phyloP scores from a whole-genome alignment of 2,797 vertebrate species.

The Muraenolepis orangiensis region DNA sequence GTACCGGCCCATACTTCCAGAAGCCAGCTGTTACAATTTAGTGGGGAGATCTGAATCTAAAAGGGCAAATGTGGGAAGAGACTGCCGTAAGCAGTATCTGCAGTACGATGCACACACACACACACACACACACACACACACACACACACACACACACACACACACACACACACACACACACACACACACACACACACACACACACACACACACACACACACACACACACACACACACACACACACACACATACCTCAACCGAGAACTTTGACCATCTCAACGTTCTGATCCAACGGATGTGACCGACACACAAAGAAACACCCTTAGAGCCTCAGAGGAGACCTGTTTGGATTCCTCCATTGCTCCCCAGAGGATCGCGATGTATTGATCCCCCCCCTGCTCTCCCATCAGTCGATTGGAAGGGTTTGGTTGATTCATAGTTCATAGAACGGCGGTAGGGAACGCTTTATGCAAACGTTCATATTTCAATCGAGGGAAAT shows the following conservation, averaged over 20 bases:
- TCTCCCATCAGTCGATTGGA: conserved; percentile 30
- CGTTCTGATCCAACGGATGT: too few species aligned
- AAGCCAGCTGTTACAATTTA: not conserved
- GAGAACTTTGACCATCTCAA: too few species aligned
- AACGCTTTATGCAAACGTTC: conserved; percentile 28
- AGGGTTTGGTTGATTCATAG: conserved; percentile 15
- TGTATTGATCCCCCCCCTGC: not conserved
- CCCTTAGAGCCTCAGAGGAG: conserved; percentile 9
- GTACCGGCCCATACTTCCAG: not conserved
- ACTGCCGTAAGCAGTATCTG: not conserved
- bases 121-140: too few species aligned
- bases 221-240: too few species aligned
- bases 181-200: too few species aligned
- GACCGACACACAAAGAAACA: conserved; percentile 28
- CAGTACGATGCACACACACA: not conserved
- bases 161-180: too few species aligned
- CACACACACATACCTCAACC: too few species aligned
- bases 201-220: too few species aligned
- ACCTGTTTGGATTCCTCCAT: conserved; percentile 17
- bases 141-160: too few species aligned
- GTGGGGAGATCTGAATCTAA: not conserved
- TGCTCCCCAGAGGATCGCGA: not conserved
- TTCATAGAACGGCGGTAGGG: not conserved
- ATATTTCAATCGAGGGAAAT: conserved; percentile 5
- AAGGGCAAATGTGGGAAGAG: not conserved